Base-by-base conservation (phyloP, 2,888 invertebrate species). In the Graphium colonna region DNA sequence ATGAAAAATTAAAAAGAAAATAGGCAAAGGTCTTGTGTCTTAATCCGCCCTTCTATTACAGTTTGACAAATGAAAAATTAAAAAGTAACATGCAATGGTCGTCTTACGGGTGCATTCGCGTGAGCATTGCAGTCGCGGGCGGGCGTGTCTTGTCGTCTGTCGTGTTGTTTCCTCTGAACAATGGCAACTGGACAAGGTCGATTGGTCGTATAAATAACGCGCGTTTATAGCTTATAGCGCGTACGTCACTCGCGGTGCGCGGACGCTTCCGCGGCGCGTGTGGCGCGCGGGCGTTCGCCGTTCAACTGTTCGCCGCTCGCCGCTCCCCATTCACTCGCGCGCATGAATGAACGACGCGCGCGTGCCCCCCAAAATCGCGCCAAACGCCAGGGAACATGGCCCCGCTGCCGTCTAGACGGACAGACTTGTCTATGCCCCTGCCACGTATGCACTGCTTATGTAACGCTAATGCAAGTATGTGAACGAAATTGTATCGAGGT, bases 291-390 rank as follows among this genome's bases (percentile, higher is more conserved):
- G 73, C 77, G 73, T 67, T 75, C 81, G 79, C 71, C 75, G 70
- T 69, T 73, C 78, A 80, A 82, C 85, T 84, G 82, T 75, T 59
- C 55, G 51, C 51, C 56, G 53, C 52, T 63, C 48, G 59, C 61
- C 60, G 59, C 63, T 63, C 71, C 68, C 73, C 84, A 85, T 86
- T 86, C 85, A 85, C 74, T 81, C 77, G 65, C 67, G 71, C 75
- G 72, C 79, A 79, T 87, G 81, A 88, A 87, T 88, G 87, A 81
- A 78, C 73, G 71, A 76, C 63, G 68, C 81, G 77, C 81, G 82
- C 81, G 82, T 21, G n/a, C 21, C 21, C 69, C 68, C 74, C 69
- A 79, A 82, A 84, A 65, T 78, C 70, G 68, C 58, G 60, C 80
- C 80, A 78, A 80, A 82, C 66, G 61, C 65, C 42, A 42, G 47